Percentiles rank a stretch among this genome's conserved stretches.
phyloP scores from a whole-genome alignment of 2,888 invertebrate genomes.

The Acanthoscelides obtectus region DNA sequence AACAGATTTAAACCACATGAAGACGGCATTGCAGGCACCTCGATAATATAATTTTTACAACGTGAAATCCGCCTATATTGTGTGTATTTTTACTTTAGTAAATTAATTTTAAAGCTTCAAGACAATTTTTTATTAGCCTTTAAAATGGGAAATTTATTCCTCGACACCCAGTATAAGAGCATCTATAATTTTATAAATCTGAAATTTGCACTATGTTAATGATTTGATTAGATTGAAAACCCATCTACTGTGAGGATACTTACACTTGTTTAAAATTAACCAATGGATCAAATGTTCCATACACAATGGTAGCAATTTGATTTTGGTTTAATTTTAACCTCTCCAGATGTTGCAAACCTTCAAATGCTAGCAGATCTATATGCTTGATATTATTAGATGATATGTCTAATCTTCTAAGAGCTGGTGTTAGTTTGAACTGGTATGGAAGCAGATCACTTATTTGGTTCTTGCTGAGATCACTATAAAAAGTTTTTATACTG shows the following conservation, averaged over 20 bases:
- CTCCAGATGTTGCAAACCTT: slow-evolving; percentile 63
- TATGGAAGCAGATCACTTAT: slow-evolving; percentile 68
- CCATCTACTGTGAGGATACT: slow-evolving; percentile 42
- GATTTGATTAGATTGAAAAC: background rate
- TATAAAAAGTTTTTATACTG: slow-evolving; percentile 45
- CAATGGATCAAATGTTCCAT: slow-evolving; percentile 68
- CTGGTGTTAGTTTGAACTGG: slow-evolving; percentile 69
- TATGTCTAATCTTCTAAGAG: slow-evolving; percentile 64
- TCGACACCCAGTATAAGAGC: too few species aligned
- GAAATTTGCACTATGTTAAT: too few species aligned
- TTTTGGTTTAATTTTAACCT: slow-evolving; percentile 69
- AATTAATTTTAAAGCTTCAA: too few species aligned
- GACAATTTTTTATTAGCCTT: too few species aligned
- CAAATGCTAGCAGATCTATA: slow-evolving; percentile 66
- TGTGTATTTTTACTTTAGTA: too few species aligned
- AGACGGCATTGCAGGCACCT: too few species aligned
- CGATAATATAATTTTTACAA: too few species aligned
- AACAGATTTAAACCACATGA: too few species aligned
- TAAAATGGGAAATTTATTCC: too few species aligned
- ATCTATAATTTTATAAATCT: too few species aligned
- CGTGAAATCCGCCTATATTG: too few species aligned
- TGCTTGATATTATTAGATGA: slow-evolving; percentile 66
- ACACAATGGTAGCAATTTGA: slow-evolving; percentile 62
- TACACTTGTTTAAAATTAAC: slow-evolving; percentile 69
- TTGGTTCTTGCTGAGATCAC: slow-evolving; percentile 76